phyloP scores from a whole-genome alignment of 2,113 vertebrate genomes.

The Diphyllodes magnificus region DNA sequence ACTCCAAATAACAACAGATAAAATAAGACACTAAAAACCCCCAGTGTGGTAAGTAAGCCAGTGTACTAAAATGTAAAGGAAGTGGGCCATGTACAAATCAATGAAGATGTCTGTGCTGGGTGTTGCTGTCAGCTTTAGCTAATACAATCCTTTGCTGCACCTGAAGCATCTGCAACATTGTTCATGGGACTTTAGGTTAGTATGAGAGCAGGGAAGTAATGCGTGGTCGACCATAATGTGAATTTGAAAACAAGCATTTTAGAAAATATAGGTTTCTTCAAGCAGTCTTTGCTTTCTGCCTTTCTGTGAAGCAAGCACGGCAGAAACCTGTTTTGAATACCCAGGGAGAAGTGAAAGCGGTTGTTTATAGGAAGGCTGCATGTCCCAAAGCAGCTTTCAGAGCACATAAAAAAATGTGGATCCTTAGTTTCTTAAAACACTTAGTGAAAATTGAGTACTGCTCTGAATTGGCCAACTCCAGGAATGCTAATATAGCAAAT shows the following conservation, averaged over 20 bases:
- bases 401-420: not conserved
- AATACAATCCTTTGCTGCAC: not conserved
- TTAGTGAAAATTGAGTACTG: not conserved
- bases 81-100: not conserved
- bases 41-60: not conserved
- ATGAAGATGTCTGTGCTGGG: not conserved
- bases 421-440: not conserved
- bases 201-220: not conserved
- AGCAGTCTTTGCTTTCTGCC: not conserved
- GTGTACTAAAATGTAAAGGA: not conserved
- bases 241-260: conserved; percentile 26
- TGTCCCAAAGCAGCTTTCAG: not conserved
- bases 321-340: not conserved
- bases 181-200: not conserved
- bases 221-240: not conserved
- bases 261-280: not conserved
- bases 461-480: not conserved
- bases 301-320: not conserved
- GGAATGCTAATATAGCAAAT: not conserved
- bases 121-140: not conserved
- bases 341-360: not conserved
- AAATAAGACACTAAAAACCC: not conserved
- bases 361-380: not conserved
- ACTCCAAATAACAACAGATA: not conserved
- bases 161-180: not conserved